Evolutionary conservation across 2,113 vertebrate genomes (phyloP), one percentile per base, ranked within the genome.

Genomic region (Riparia riparia): DNA sequence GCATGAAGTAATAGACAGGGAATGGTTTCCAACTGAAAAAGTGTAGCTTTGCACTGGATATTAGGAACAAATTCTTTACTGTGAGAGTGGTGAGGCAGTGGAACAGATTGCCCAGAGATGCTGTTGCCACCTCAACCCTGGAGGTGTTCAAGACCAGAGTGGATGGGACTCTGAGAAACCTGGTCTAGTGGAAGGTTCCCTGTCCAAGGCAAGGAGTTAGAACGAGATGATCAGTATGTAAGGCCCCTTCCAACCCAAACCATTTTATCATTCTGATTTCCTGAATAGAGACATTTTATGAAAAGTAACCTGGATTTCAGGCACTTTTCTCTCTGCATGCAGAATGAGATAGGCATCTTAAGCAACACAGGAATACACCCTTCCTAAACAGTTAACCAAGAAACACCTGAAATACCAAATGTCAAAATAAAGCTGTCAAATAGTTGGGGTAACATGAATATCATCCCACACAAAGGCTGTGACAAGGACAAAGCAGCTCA

Each of bases 151-250:
- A 39, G 69, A 45, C 11, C 24, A 82, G 28, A 9, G 13, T 41
- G n/a, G 28, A 53, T 26, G 16, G 14, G 20, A 11, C 45, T 53
- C 39, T 45, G n/a, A 66, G 28, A 29, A 53, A 41, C 13, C 19
- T 41, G 19, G 19, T 25, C 39, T 34, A 74, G 37, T 20, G 32
- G 37, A 58, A 45, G 7, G 51, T 8, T 58, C 37, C 32, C 28
- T 58, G 18, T 20, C 18, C 68, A 39, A 2, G 9, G 29, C 39
- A 60, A 74, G 24, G 39, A 16, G 7, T 8, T 53, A 56, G 51
- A 68, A 60, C 0, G 0, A 60, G 24, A 45, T 68, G 8, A 60
- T 41, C 29, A 53, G 3, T 17, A 53, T 60, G 3, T 15, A 68
- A 53, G 8, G 53, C 4, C 24, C 44, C 54, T 53, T 68, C 61